A percentile compares a stretch with the other conserved stretches of the same genome.
Evolutionary conservation across 2,797 vertebrate genomes (phyloP).

Genomic region (Danio choprae): DNA sequence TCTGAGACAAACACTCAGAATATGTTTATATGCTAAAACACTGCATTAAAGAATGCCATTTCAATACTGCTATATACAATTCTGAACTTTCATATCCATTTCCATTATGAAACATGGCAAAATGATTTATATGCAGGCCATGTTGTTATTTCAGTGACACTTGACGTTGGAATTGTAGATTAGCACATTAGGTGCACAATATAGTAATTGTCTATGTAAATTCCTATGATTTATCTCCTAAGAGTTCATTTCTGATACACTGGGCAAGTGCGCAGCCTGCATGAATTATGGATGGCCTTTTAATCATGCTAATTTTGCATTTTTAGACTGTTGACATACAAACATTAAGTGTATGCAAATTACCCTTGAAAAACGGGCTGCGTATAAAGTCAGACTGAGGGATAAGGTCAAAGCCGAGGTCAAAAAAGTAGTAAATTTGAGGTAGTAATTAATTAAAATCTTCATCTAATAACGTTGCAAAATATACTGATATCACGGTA

Average conservation of each 20-base stretch:
- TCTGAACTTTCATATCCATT: constrained; percentile 10
- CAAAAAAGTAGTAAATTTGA: constrained; percentile 8
- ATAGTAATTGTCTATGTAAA: constrained; percentile 65
- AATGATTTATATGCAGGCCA: constrained; percentile 45
- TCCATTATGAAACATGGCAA: constrained; percentile 58
- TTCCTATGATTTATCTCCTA: constrained; percentile 54
- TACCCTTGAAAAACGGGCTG: constrained; percentile 30
- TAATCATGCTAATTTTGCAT: constrained; percentile 62
- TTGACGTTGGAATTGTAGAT: constrained; percentile 60
- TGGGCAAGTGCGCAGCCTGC: constrained; percentile 43
- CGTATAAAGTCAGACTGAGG: constrained; percentile 32
- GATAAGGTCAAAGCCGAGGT: constrained; percentile 8
- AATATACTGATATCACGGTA: neutral
- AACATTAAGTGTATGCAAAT: constrained; percentile 61
- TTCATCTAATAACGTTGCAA: neutral
- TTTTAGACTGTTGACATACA: constrained; percentile 48
- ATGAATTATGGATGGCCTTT: constrained; percentile 70
- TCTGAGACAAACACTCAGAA: neutral
- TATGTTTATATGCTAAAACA: neutral
- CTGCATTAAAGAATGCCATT: constrained; percentile 17
- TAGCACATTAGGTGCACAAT: constrained; percentile 59
- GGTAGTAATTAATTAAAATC: constrained; percentile 45
- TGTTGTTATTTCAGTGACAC: constrained; percentile 50
- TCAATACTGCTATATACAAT: neutral
- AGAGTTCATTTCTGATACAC: constrained; percentile 68